These are phyloP conservation scores for Eupeodes latifasciatus DNA, from an alignment of 2,888 invertebrate genomes.

Conservation along the genomic window DNA sequence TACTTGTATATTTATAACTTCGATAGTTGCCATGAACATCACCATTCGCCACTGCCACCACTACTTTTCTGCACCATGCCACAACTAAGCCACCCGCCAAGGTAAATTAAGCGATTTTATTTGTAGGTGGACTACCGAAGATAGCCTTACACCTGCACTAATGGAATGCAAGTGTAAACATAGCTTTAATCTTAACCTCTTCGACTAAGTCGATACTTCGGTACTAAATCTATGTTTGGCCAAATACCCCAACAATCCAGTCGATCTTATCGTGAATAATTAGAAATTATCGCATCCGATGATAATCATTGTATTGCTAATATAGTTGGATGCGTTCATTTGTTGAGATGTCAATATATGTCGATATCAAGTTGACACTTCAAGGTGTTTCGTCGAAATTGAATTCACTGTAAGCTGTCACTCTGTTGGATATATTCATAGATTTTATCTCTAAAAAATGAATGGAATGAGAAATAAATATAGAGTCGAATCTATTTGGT, in stretches of 20 bases:
- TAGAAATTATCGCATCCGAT: conserved; percentile 47
- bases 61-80: background rate
- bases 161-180: conserved; percentile 68
- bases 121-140: conserved; percentile 70
- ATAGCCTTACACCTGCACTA: conserved; percentile 69
- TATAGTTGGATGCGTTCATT: conserved; percentile 51
- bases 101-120: conserved; percentile 55
- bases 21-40: background rate
- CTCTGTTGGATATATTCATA: conserved; percentile 9
- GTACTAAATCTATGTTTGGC: conserved; percentile 29
- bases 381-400: conserved; percentile 31
- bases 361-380: background rate
- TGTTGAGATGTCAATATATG: conserved; percentile 22
- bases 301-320: background rate
- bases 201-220: conserved; percentile 49
- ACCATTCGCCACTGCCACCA: background rate
- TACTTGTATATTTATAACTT: conserved; percentile 13
- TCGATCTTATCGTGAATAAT: conserved; percentile 27
- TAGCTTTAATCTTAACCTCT: conserved; percentile 43
- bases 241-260: conserved; percentile 7
- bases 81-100: background rate
- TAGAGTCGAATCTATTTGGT: background rate
- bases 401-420: conserved; percentile 16
- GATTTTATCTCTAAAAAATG: conserved; percentile 16
- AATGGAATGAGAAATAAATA: background rate